A percentile compares a stretch with the other conserved stretches of the same genome.
Evolutionary conservation across 92 coral and sea anemone genomes (phyloP).

Genomic region (Actinernus sp.): DNA sequence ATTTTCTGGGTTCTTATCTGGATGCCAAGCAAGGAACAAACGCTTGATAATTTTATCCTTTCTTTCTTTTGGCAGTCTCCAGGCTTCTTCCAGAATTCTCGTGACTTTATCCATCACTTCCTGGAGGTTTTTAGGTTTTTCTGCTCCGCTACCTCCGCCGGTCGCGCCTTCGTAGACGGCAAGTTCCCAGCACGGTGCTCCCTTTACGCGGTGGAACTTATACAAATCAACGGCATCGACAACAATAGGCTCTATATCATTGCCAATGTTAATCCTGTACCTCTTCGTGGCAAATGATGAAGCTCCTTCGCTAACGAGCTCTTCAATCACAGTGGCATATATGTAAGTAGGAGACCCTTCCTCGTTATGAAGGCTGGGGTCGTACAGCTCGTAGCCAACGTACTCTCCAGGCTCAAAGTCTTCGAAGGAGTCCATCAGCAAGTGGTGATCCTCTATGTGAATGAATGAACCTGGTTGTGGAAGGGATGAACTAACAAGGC

Average conservation of each 20-base stretch:
- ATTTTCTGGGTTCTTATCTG: too few relatives aligned
- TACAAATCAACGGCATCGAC: constrained; percentile 43
- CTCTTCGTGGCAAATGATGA: constrained; percentile 1
- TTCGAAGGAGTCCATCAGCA: constrained; percentile 52
- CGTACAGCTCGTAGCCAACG: constrained; percentile 58
- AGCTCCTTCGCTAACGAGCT: background rate
- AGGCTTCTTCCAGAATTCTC: too few relatives aligned
- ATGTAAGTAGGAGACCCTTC: constrained; percentile 53
- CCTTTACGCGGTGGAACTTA: too few relatives aligned
- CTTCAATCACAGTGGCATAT: constrained; percentile 59
- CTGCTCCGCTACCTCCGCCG: background rate
- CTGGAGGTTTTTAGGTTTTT: too few relatives aligned
- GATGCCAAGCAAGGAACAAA: too few relatives aligned
- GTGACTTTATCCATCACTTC: too few relatives aligned
- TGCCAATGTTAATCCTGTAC: constrained; percentile 57
- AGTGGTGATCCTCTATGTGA: constrained; percentile 61
- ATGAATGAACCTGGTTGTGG: constrained; percentile 67
- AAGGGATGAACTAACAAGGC: constrained; percentile 7
- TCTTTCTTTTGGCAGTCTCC: too few relatives aligned
- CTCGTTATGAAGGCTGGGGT: constrained; percentile 30
- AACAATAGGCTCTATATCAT: constrained; percentile 14
- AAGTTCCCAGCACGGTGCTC: too few relatives aligned
- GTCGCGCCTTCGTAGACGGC: constrained; percentile 27
- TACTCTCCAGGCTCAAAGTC: constrained; percentile 56
- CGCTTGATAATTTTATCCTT: too few relatives aligned